Evolutionary conservation across 2,113 vertebrate species (phyloP).

Genomic region (Theristicus caerulescens): DNA sequence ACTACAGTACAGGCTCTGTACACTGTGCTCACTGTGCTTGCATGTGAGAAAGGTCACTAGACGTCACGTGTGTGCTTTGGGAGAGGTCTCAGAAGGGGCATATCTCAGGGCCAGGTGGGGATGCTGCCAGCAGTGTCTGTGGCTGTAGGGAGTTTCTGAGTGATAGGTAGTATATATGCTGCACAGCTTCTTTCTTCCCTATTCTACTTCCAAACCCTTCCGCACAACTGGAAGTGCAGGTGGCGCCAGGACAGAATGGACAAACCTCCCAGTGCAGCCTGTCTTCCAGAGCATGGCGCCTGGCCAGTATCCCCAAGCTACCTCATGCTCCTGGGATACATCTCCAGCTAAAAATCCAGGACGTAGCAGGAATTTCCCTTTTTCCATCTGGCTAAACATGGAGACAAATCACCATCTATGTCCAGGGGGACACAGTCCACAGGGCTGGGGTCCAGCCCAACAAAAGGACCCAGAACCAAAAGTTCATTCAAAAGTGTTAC

Average conservation of each 20-base stretch:
- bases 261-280: background rate
- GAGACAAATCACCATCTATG: background rate
- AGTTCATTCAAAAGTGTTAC: background rate
- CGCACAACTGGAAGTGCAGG: background rate
- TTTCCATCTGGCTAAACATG: background rate
- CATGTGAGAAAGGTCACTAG: background rate
- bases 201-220: background rate
- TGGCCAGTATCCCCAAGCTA: background rate
- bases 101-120: background rate
- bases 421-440: background rate
- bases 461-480: background rate
- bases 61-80: background rate
- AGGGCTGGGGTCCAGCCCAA: background rate
- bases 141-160: background rate
- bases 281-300: background rate
- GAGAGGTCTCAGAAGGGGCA: background rate
- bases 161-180: background rate
- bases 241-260: background rate
- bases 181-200: background rate
- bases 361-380: background rate
- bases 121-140: background rate
- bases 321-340: background rate
- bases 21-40: too few species aligned
- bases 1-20: background rate
- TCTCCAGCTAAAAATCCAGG: background rate